Evolutionary conservation across 2,797 vertebrate genomes (phyloP).

Genomic region (Aphelocoma californica): DNA sequence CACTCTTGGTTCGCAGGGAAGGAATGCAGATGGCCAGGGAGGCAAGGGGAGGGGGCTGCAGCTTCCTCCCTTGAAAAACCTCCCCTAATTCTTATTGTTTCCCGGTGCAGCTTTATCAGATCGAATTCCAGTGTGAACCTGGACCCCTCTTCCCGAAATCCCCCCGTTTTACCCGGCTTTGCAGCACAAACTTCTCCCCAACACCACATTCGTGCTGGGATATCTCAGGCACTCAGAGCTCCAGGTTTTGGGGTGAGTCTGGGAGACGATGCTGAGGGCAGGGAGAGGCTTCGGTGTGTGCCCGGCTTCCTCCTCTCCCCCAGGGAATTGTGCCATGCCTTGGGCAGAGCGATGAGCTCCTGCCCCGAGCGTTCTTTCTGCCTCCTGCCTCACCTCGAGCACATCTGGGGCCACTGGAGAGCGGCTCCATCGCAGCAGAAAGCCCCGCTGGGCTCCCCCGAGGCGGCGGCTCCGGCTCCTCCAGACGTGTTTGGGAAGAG

Average conservation of each 20-base stretch:
- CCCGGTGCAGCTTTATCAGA: constrained; percentile 7
- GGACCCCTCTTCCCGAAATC: not conserved
- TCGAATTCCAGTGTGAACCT: not conserved
- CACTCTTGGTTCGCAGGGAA: not conserved
- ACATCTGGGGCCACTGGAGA: not conserved
- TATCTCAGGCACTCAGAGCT: not conserved
- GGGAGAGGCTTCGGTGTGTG: not conserved
- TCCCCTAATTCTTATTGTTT: constrained; percentile 1
- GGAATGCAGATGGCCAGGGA: not conserved
- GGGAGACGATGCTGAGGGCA: not conserved
- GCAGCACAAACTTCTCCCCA: not conserved
- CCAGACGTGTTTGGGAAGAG: not conserved
- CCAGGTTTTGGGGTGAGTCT: not conserved
- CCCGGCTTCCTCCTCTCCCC: not conserved
- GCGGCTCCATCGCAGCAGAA: not conserved
- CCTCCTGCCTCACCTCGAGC: constrained; percentile 6
- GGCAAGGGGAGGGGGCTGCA: not conserved
- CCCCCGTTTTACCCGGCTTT: not conserved
- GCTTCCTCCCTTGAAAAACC: constrained; percentile 3
- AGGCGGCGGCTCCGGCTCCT: not conserved
- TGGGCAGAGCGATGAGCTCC: not conserved
- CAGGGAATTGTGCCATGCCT: not conserved
- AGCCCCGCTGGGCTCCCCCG: not conserved
- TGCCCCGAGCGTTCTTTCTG: not conserved
- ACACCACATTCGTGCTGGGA: not conserved